phyloP scores from a whole-genome alignment of 2,797 vertebrate genomes.

The Xenops minutus region DNA sequence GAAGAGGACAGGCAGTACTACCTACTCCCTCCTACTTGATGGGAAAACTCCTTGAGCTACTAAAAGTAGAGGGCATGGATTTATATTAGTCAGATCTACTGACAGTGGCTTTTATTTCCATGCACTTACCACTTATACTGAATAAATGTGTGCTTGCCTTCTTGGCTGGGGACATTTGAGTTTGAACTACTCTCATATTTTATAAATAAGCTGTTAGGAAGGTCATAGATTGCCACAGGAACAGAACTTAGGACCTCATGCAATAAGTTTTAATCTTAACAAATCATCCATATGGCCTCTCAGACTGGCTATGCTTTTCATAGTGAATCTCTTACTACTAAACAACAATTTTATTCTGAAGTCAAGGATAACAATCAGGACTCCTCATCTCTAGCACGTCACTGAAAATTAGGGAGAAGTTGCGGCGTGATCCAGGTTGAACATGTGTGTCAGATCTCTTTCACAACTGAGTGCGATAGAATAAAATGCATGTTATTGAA shows the following conservation, averaged over 20 bases:
- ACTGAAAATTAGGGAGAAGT: neutral
- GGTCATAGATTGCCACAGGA: conserved; percentile 12
- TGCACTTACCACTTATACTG: neutral
- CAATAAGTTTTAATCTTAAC: conserved; percentile 32
- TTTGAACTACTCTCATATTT: conserved; percentile 25
- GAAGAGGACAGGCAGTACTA: neutral
- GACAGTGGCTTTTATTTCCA: conserved; percentile 25
- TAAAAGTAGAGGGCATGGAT: neutral
- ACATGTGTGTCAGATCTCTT: neutral
- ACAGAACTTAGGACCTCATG: neutral
- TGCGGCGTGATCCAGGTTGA: neutral
- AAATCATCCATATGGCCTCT: neutral
- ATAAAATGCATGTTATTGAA: neutral
- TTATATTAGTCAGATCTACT: neutral
- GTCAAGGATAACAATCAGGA: neutral
- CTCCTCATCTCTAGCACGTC: neutral
- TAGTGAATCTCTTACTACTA: neutral
- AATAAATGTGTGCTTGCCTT: conserved; percentile 37
- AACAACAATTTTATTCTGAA: neutral
- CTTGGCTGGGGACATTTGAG: neutral
- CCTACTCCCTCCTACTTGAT: neutral
- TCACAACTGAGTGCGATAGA: neutral
- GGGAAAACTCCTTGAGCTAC: neutral
- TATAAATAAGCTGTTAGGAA: conserved; percentile 17
- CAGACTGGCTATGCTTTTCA: neutral